Conservation (phyloP, 2,797 vertebrate species). For the Enteromius viviparus region DNA sequence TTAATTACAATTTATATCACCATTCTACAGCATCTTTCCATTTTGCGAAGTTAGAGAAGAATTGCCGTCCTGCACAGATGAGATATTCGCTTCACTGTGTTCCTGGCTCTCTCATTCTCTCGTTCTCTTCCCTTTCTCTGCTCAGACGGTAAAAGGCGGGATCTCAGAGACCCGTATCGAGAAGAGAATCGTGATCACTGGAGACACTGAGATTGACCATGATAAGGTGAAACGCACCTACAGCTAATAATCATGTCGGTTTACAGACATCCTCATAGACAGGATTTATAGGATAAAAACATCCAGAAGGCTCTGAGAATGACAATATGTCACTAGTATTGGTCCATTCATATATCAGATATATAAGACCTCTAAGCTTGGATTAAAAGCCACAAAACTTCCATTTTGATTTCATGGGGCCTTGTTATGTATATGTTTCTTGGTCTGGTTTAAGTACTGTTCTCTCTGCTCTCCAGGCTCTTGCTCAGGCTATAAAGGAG, state of each 20-base stretch:
- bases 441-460: not conserved
- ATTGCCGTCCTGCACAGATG: conserved; percentile 43
- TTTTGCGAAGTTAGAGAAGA: conserved; percentile 21
- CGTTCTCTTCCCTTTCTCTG: conserved; percentile 31
- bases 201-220: conserved; percentile 95
- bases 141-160: conserved; percentile 94
- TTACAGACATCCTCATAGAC: not conserved
- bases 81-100: not conserved
- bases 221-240: conserved; percentile 85
- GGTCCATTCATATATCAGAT: not conserved
- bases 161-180: conserved; percentile 98
- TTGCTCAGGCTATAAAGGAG: conserved; percentile 97
- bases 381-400: not conserved
- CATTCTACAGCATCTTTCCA: conserved; percentile 16
- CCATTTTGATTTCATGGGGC: not conserved
- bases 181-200: conserved; percentile 98
- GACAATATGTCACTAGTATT: not conserved
- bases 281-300: not conserved
- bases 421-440: not conserved
- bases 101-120: conserved; percentile 33
- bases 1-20: conserved; percentile 21
- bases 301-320: too few species aligned
- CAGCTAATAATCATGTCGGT: not conserved
- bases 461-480: conserved; percentile 77
- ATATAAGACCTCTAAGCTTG: not conserved